Evolutionary conservation across 2,888 invertebrate genomes (phyloP), one percentile per base, ranked within the genome.

Genomic region (Drosophila testacea): DNA sequence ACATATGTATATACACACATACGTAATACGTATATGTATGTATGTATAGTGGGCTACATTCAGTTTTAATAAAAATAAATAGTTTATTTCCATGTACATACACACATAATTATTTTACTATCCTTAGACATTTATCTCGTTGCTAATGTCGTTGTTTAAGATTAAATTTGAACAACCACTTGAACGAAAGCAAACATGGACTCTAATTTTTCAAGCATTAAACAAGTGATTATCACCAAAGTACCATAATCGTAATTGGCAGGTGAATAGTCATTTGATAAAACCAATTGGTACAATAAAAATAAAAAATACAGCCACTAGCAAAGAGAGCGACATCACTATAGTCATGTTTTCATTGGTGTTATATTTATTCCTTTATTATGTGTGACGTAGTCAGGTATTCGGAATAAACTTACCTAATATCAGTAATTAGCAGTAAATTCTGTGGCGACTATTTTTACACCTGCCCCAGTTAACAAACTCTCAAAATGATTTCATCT

Each of bases 161-260:
- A 75, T 78, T 64, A 52, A 27, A 27, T 73, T 56, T 50, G 4
- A 47, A 60, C 32, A 2, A 52, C 16, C 54, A 75, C 69, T 76
- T 59, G 36, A 62, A 36, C 36, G 13, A 11, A 36, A 55, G 22
- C n/a, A 36, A 55, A n/a, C 46, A 57, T 27, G 34, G 36, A 39
- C n/a, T 47, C 55, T 55, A 69, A 69, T 57, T 61, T 16, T 11
- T 38, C 4, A 55, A 32, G 13, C 44, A 61, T 41, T 16, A 16
- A 59, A 28, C 36, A 73, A 9, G 42, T 42, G 36, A 65, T 62
- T 55, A 59, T 34, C 13, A 38, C 9, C 13, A 52, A 47, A 38
- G 47, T 34, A 27, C 27, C 28, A 51, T 62, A 62, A 59, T 61
- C 50, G 30, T 52, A 52, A 66, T 75, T 77, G 48, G 46, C 48